These are phyloP conservation scores for Lineus longissimus DNA, from an alignment of 1,140 invertebrate species.

Conservation along the genomic window DNA sequence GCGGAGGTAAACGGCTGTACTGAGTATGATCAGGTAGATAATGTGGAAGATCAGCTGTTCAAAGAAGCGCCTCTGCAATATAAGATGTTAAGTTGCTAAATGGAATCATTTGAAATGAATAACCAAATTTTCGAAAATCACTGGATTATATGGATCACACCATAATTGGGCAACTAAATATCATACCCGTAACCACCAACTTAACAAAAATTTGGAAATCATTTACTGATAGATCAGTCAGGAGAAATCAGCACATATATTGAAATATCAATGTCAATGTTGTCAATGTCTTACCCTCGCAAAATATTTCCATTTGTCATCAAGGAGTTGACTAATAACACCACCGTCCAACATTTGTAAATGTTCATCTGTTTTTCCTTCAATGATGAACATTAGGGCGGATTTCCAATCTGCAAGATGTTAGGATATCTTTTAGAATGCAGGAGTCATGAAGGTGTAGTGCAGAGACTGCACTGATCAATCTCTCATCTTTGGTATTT, in stretches of 20 bases:
- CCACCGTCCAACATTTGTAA: constrained; percentile 98
- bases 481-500: neutral
- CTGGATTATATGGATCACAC: too few species aligned
- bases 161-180: too few species aligned
- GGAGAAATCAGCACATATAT: too few species aligned
- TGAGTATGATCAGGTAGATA: constrained; percentile 79
- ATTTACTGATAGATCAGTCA: too few species aligned
- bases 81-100: constrained; percentile 13
- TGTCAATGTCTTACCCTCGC: constrained; percentile 81
- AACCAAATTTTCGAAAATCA: too few species aligned
- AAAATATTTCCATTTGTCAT: constrained; percentile 99
- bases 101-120: too few species aligned
- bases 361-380: constrained; percentile 92
- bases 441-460: neutral
- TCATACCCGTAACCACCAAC: too few species aligned
- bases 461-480: neutral
- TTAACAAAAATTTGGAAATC: too few species aligned
- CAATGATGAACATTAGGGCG: constrained; percentile 94
- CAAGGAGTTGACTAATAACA: constrained; percentile 91
- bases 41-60: constrained; percentile 74
- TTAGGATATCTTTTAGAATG: neutral
- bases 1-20: constrained; percentile 82
- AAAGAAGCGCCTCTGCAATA: constrained; percentile 78
- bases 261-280: too few species aligned
- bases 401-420: constrained; percentile 89